Percentiles rank a stretch among this genome's conserved stretches.
phyloP scores from a whole-genome alignment of 2,797 vertebrate genomes.

The Xiphophorus birchmanni region DNA sequence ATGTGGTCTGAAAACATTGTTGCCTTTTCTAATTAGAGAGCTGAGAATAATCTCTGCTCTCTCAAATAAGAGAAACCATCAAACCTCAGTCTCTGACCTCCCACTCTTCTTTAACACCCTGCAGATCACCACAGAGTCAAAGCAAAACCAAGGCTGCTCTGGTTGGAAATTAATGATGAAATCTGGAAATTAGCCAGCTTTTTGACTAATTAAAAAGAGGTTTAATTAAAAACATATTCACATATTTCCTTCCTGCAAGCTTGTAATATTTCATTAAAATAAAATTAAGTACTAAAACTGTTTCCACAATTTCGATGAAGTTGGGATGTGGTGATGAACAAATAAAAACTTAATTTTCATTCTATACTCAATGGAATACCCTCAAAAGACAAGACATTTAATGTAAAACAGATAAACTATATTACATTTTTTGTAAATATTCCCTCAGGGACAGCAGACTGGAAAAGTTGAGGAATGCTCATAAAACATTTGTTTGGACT shows the following conservation, averaged over 20 bases:
- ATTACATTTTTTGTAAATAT: too few species aligned
- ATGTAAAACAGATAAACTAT: too few species aligned
- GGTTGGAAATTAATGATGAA: background rate
- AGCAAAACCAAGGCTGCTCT: background rate
- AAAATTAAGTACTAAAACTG: background rate
- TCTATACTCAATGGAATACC: too few species aligned
- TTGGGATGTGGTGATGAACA: too few species aligned
- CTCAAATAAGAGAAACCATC: background rate
- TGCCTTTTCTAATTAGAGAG: background rate
- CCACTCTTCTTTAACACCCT: background rate
- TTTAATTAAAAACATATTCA: background rate
- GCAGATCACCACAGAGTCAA: background rate
- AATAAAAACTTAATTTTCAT: too few species aligned
- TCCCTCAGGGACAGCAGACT: too few species aligned
- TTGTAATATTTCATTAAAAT: background rate
- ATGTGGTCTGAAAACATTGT: slow-evolving; percentile 1
- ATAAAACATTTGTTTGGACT: too few species aligned
- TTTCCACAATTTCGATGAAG: background rate
- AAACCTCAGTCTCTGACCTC: background rate
- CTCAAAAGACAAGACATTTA: too few species aligned
- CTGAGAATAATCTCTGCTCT: background rate
- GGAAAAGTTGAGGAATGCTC: too few species aligned
- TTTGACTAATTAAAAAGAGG: background rate
- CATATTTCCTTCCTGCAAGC: background rate
- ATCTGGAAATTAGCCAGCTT: background rate